Percentiles rank a stretch among this genome's conserved stretches.
Conservation (phyloP, 1,140 invertebrate genomes). For the Sycophaga agraensis region DNA sequence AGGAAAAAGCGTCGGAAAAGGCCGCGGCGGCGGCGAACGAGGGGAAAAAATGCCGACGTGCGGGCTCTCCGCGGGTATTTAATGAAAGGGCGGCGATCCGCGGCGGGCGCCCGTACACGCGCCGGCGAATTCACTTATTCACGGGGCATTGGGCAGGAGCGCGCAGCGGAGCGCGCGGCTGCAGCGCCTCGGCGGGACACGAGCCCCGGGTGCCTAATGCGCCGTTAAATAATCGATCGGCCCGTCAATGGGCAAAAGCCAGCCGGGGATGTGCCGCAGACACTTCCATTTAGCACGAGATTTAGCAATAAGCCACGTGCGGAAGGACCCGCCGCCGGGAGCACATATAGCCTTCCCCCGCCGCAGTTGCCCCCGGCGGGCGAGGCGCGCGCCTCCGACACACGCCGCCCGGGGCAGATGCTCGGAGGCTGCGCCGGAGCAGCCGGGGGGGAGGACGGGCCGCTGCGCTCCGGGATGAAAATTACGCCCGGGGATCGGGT, state of each 20-base stretch:
- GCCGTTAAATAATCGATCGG: constrained; percentile 24
- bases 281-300: constrained; percentile 26
- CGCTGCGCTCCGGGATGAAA: neutral
- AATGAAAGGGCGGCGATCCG: neutral
- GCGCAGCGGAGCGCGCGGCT: neutral
- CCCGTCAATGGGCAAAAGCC: neutral
- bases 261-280: constrained; percentile 3
- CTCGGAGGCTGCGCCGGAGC: neutral
- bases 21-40: neutral
- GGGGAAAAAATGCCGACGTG: no score
- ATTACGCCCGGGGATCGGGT: neutral
- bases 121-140: neutral
- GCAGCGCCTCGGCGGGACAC: no score
- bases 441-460: neutral
- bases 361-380: neutral
- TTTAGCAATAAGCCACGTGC: constrained; percentile 19
- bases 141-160: constrained; percentile 3
- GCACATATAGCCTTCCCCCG: no score
- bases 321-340: neutral
- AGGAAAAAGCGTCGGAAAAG: neutral
- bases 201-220: neutral
- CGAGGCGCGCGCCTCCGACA: neutral
- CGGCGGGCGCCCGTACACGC: neutral
- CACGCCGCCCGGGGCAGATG: no score
- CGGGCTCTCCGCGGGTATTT: no score